Percentiles rank a stretch among this genome's conserved stretches.
Conservation (phyloP, 2,113 vertebrate species). For the Pterocles gutturalis region DNA sequence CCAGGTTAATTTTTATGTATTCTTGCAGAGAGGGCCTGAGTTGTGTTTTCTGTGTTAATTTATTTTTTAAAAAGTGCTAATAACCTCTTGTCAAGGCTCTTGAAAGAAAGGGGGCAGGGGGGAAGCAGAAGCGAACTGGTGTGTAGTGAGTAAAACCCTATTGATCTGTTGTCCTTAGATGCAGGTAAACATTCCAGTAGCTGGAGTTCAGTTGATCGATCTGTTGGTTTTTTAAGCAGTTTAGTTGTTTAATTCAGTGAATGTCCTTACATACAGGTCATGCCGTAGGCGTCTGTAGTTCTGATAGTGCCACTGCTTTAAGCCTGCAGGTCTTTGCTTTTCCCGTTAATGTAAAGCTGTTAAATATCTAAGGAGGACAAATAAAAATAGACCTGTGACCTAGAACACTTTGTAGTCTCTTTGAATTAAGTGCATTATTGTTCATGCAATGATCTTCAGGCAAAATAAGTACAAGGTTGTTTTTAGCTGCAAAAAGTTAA, state of each 20-base stretch:
- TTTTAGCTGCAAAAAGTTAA: slow-evolving; percentile 74
- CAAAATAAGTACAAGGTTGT: slow-evolving; percentile 32
- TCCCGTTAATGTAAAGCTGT: slow-evolving; percentile 59
- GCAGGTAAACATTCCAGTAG: slow-evolving; percentile 9
- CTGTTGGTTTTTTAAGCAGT: slow-evolving; percentile 29
- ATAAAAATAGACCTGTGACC: slow-evolving; percentile 80
- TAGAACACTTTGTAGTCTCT: slow-evolving; percentile 75
- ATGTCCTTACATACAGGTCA: neutral
- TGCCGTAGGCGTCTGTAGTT: neutral
- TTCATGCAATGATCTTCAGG: slow-evolving; percentile 33
- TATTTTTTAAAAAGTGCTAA: neutral
- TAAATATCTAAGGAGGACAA: slow-evolving; percentile 64
- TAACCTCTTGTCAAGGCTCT: neutral
- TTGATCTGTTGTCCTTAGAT: neutral
- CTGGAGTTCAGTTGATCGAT: neutral
- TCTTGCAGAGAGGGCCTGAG: neutral
- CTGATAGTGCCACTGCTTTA: rapidly evolving
- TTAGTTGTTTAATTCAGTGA: slow-evolving; percentile 11
- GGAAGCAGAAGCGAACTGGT: neutral
- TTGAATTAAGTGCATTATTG: slow-evolving; percentile 66
- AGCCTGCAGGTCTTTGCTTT: neutral
- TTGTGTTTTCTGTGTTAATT: neutral
- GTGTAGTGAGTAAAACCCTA: neutral
- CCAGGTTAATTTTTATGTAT: neutral
- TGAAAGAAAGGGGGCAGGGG: neutral